Base-by-base conservation (phyloP, 2,797 vertebrate genomes). In the Balearica regulorum region DNA sequence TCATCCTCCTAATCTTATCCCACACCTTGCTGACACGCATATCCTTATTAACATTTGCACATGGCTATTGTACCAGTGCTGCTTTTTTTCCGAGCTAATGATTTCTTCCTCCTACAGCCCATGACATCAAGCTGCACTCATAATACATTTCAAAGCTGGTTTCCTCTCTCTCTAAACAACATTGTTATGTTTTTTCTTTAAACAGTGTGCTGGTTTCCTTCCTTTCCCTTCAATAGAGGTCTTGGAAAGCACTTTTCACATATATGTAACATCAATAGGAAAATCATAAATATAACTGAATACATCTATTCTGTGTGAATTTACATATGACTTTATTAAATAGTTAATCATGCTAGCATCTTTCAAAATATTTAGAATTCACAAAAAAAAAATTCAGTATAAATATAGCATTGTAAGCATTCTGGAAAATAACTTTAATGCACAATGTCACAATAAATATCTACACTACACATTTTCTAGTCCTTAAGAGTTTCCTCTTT, bases 1-100 rank as follows among this genome's bases (percentile, higher is more conserved):
- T 83, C 57, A 83, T 77, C 58, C 62, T 77, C 69, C 77, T 96
- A 96, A 97, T 97, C 97, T 96, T 83, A 93, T 73, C 91, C 85
- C 83, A 80, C 92, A 97, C 92, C 89, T 96, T 97, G 94, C 87
- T 92, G 93, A 96, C 73, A 94, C 14, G 35, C 85, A 93, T 82
- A 93, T 90, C 91, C 94, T 90, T 61, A 93, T 84, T 90, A 96
- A 89, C 85, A 76, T 86, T 90, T 92, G 65, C 62, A 90, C 76
- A 84, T 33, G 58, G 77, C 79, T 78, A 60, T 79, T 93, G 89
- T 96, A 89, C 75, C 90, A 83, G 31, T 6, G 77, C 72, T 68
- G 51, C 25, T 81, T 85, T 93, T 91, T 88, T 37, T 9, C 60
- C 10, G 2, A 85, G 81, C 48, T 71, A 89, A 93, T 89, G 83